phyloP scores from a whole-genome alignment of 2,113 vertebrate genomes.

The Malurus melanocephalus region DNA sequence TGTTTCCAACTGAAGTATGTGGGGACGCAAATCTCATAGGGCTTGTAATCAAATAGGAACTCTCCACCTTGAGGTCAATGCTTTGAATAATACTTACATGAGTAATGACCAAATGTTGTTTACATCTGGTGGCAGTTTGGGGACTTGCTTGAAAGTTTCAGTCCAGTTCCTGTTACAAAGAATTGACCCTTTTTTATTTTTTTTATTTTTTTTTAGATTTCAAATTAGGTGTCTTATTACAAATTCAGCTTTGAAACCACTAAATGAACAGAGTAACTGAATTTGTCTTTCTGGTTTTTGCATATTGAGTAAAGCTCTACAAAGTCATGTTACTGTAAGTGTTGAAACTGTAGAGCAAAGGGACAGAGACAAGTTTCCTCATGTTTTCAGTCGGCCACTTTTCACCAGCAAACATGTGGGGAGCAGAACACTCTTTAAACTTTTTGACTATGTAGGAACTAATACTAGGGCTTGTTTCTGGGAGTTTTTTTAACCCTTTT shows the following conservation, averaged over 20 bases:
- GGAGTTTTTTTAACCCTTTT: fast-evolving
- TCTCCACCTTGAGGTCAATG: slow-evolving; percentile 44
- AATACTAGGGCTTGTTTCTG: neutral
- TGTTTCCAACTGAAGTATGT: slow-evolving; percentile 55
- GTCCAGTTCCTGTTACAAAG: neutral
- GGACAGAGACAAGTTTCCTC: neutral
- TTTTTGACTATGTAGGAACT: neutral
- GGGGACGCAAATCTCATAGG: slow-evolving; percentile 29
- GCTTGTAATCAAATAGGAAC: slow-evolving; percentile 40
- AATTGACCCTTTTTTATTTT: neutral
- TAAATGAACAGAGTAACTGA: neutral
- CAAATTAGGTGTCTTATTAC: neutral
- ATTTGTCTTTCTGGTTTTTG: neutral
- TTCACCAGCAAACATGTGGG: neutral
- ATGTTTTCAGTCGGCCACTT: neutral
- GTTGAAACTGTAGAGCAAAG: neutral
- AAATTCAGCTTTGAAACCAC: neutral
- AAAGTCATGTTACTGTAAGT: neutral
- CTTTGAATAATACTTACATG: slow-evolving; percentile 22
- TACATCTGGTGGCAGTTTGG: slow-evolving; percentile 38
- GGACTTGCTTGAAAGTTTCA: slow-evolving; percentile 1
- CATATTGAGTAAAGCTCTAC: neutral
- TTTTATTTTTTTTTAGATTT: neutral
- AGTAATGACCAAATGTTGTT: slow-evolving; percentile 45
- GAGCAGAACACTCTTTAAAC: neutral